Base-by-base conservation (phyloP, 2,888 invertebrate species). In the Dendrolimus houi region DNA sequence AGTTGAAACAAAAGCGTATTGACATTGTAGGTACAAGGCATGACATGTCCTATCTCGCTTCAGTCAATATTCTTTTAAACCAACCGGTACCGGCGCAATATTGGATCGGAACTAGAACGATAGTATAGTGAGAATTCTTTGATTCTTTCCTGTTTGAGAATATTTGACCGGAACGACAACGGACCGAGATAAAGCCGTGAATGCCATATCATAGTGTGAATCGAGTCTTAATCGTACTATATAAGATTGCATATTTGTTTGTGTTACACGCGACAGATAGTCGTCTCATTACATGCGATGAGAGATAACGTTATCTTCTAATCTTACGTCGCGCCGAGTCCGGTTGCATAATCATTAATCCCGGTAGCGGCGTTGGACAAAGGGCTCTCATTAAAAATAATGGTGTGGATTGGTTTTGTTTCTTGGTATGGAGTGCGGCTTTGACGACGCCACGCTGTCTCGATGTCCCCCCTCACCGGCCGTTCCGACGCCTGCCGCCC, bases 391-490 rank as follows among this genome's bases (percentile, higher is more conserved):
- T 76, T 77, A 74, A 78, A 75, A 71, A 71, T 78, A 77, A 78
- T 75, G 70, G 69, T 63, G 64, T 61, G 65, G 64, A 69, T 73
- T 72, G 72, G 75, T 71, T 70, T 71, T 69, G 66, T 70, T 72
- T 71, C 66, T 69, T 64, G 62, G 62, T 68, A 64, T 61, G 66
- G 64, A 61, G 66, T 64, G 47, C 47, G 47, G 47, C 9, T 47
- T 64, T 60, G 71, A 63, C 72, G 82, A 68, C 83, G 83, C 83
- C 83, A 76, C 67, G 79, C 85, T 60, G 85, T 85, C 85, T 84
- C 80, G 70, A 61, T 72, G 66, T 60, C 67, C 62, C 57, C 54
- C 63, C 55, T 47, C 47, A 47, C 47, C 47, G 47, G 82, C 67
- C 83, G 83, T 83, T 83, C 75, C 67, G 79, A 65, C 59, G 67